Evolutionary conservation across 2,888 invertebrate genomes (phyloP).

Genomic region (Hoplodrina ambigua): DNA sequence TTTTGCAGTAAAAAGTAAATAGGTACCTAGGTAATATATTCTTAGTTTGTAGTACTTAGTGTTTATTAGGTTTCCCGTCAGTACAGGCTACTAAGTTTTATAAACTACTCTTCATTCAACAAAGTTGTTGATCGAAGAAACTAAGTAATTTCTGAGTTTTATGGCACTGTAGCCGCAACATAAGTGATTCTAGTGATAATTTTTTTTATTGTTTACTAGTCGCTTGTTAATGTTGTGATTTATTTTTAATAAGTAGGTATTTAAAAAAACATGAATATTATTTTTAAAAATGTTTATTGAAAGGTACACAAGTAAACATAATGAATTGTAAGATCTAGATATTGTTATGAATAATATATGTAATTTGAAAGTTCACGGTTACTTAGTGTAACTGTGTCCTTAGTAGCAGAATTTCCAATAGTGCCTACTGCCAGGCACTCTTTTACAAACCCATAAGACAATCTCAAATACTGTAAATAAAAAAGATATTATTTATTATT

Average conservation of each 20-base stretch:
- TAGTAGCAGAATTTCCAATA: conserved; percentile 94
- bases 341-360: conserved; percentile 39
- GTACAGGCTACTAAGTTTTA: neutral
- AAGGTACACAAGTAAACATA: conserved; percentile 39
- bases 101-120: neutral
- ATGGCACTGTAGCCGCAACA: neutral
- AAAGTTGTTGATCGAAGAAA: too few species aligned
- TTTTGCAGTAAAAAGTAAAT: too few species aligned
- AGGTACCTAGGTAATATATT: neutral
- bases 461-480: conserved; percentile 95
- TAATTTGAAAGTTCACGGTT: conserved; percentile 68
- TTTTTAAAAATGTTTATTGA: conserved; percentile 40
- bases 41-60: too few species aligned
- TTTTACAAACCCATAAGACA: conserved; percentile 93
- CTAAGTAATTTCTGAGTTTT: neutral
- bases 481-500: conserved; percentile 23
- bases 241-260: conserved; percentile 2
- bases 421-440: conserved; percentile 94
- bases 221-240: conserved; percentile 2
- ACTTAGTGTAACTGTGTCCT: conserved; percentile 88
- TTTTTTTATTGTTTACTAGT: conserved; percentile 11
- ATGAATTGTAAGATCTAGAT: conserved; percentile 23
- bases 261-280: conserved; percentile 16
- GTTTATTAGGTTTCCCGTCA: neutral
- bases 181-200: neutral